These are phyloP conservation scores for Epinephelus coioides DNA, from an alignment of 2,797 vertebrate species.

Conservation along the genomic window DNA sequence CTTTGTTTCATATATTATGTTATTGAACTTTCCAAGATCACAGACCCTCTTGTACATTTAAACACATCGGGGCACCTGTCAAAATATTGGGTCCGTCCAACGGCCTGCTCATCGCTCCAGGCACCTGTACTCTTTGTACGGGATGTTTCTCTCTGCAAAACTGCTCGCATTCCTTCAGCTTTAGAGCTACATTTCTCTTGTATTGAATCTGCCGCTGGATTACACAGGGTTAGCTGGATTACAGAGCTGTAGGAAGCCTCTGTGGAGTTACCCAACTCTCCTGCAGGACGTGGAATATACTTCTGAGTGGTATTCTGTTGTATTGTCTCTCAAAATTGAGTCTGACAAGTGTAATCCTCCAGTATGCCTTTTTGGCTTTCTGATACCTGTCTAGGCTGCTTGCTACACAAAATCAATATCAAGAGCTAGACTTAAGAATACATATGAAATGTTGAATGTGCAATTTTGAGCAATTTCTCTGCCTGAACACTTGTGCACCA, in stretches of 20 bases:
- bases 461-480: conserved; percentile 23
- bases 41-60: conserved; percentile 50
- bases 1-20: conserved; percentile 62
- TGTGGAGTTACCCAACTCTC: conserved; percentile 63
- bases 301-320: conserved; percentile 60
- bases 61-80: conserved; percentile 63
- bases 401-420: conserved; percentile 46
- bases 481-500: not conserved
- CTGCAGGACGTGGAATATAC: conserved; percentile 64
- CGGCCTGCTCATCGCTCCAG: conserved; percentile 50
- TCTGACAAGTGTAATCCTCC: conserved; percentile 70
- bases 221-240: conserved; percentile 78
- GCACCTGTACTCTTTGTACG: conserved; percentile 41
- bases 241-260: conserved; percentile 66
- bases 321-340: conserved; percentile 68
- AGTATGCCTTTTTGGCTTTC: conserved; percentile 51
- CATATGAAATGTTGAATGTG: conserved; percentile 21
- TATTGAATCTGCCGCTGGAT: conserved; percentile 70
- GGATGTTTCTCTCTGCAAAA: conserved; percentile 52
- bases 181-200: conserved; percentile 55
- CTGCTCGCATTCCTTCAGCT: conserved; percentile 53
- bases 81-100: conserved; percentile 53
- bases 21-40: conserved; percentile 63
- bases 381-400: conserved; percentile 32
- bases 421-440: conserved; percentile 24